Evolutionary conservation across 1,140 invertebrate genomes (phyloP).

Genomic region (Anoplophora glabripennis): DNA sequence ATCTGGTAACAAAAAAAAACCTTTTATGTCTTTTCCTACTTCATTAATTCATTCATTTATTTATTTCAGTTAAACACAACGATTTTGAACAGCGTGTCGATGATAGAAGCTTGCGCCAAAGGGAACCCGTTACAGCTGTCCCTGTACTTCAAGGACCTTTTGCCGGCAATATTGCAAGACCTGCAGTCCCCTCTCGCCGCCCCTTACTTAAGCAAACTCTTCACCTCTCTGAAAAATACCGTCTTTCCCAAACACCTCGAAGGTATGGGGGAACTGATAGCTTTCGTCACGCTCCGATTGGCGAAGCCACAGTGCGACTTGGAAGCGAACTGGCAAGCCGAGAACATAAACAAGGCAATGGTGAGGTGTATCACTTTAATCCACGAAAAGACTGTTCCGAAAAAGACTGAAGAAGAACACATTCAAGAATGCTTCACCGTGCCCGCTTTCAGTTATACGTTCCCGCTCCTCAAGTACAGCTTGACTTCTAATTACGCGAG

Average conservation of each 20-base stretch:
- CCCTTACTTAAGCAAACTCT: slow-evolving; percentile 61
- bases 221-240: slow-evolving; percentile 54
- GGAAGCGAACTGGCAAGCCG: slow-evolving; percentile 73
- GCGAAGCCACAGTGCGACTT: slow-evolving; percentile 78
- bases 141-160: slow-evolving; percentile 59
- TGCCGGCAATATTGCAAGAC: slow-evolving; percentile 61
- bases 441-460: slow-evolving; percentile 77
- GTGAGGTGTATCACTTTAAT: slow-evolving; percentile 60
- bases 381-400: slow-evolving; percentile 47
- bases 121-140: slow-evolving; percentile 65
- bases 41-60: slow-evolving; percentile 10
- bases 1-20: too few relatives aligned
- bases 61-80: slow-evolving; percentile 59
- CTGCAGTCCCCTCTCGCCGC: slow-evolving; percentile 70
- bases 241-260: slow-evolving; percentile 53
- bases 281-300: slow-evolving; percentile 65
- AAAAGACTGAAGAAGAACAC: slow-evolving; percentile 22
- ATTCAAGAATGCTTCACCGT: slow-evolving; percentile 55
- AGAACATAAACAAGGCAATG: slow-evolving; percentile 51
- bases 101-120: slow-evolving; percentile 60
- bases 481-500: slow-evolving; percentile 52
- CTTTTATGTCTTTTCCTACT: too few relatives aligned
- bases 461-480: slow-evolving; percentile 73
- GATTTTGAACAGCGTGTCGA: slow-evolving; percentile 60
- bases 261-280: slow-evolving; percentile 58